Conservation (phyloP, 2,888 invertebrate genomes). For the Apocheima hispidaria region DNA sequence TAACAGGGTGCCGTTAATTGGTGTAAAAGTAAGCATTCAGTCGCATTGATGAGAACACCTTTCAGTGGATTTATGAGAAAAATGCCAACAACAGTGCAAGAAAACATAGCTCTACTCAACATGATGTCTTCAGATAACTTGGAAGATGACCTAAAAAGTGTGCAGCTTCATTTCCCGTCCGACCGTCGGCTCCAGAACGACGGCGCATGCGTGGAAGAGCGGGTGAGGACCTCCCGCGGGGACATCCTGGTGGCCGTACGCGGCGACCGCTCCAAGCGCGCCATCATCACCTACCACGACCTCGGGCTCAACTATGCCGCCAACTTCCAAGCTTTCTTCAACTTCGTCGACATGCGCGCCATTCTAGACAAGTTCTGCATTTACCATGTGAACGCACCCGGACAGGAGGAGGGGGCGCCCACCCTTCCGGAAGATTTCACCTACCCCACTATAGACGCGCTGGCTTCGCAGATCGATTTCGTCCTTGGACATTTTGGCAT, state of each 20-base stretch:
- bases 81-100: slow-evolving; percentile 79
- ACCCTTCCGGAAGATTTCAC: slow-evolving; percentile 94
- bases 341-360: slow-evolving; percentile 95
- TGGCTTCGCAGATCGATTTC: slow-evolving; percentile 95
- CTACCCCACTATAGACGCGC: slow-evolving; percentile 98
- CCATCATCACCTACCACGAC: slow-evolving; percentile 99
- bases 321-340: slow-evolving; percentile 97
- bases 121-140: slow-evolving; percentile 91
- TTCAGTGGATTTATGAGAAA: slow-evolving; percentile 52
- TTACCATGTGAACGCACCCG: slow-evolving; percentile 99
- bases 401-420: slow-evolving; percentile 98
- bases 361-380: slow-evolving; percentile 97
- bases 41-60: slow-evolving; percentile 52
- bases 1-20: slow-evolving; percentile 44
- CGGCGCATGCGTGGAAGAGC: slow-evolving; percentile 87
- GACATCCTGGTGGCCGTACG: slow-evolving; percentile 97
- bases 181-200: slow-evolving; percentile 86
- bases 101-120: slow-evolving; percentile 87
- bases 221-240: slow-evolving; percentile 96
- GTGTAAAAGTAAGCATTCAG: slow-evolving; percentile 41
- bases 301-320: slow-evolving; percentile 98
- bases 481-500: slow-evolving; percentile 96
- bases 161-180: slow-evolving; percentile 95
- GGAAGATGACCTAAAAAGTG: slow-evolving; percentile 96
- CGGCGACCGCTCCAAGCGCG: slow-evolving; percentile 96